Evolutionary conservation across 2,888 invertebrate genomes (phyloP), one percentile per base, ranked within the genome.

Genomic region (Nomada lathburiana): DNA sequence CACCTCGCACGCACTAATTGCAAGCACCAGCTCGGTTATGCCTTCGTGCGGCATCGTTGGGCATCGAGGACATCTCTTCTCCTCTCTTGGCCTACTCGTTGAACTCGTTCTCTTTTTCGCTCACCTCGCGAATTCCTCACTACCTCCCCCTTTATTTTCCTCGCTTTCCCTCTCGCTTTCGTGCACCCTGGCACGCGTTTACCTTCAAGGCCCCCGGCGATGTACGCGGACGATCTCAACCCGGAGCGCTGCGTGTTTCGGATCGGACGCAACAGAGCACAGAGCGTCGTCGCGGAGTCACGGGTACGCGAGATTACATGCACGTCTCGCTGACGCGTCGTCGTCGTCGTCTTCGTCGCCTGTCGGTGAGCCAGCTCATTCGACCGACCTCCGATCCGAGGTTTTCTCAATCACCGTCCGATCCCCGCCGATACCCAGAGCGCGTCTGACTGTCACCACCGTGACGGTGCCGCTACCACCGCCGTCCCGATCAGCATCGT

Each of bases 1-100:
- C 82, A 86, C 85, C 76, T 80, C 79, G 86, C 85, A 77, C 82
- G 75, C 80, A 87, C 81, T 87, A 87, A 36, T 36, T 36, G 36
- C 36, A 36, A 86, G 80, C 76, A 60, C 70, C 76, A 44, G 55
- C 68, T 72, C 80, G 62, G 60, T 81, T 86, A 64, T 82, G 77
- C 62, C 82, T 83, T 71, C 82, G 82, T 68, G 82, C 87, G 80
- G 80, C 89, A 88, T 89, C 87, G 87, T 92, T 79, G 82, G 81
- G 88, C 89, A 88, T 88, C 90, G 89, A 89, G 90, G 76, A 90
- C 89, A 89, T 89, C 83, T 84, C 82, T 74, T 59, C 65, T 82
- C 52, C 62, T 57, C 73, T 74, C 68, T 63, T 62, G 7, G 55
- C 26, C 16, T 36, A 29, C 68, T 52, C 50, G 71, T 26, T 67